Percentiles rank a stretch among this genome's conserved stretches.
Evolutionary conservation across 1,140 invertebrate genomes (phyloP).

Genomic region (Diachasmimorpha longicaudata): DNA sequence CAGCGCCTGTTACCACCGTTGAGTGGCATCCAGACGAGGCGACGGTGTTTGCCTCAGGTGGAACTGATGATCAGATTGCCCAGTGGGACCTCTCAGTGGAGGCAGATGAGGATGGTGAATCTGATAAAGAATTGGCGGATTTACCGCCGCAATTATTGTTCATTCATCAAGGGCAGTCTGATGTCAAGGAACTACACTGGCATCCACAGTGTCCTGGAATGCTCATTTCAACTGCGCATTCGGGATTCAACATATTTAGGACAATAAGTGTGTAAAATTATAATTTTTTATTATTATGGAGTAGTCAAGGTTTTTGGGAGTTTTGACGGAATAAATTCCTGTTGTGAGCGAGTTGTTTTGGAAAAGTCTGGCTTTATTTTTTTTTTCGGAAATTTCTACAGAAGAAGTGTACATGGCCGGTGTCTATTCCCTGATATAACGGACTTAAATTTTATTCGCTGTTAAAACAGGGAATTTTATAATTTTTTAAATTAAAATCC

Average conservation of each 20-base stretch:
- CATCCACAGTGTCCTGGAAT: slow-evolving; percentile 94
- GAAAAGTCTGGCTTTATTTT: no score
- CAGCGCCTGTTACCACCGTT: slow-evolving; percentile 89
- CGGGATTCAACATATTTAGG: slow-evolving; percentile 96
- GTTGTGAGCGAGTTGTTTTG: no score
- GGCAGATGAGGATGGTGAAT: slow-evolving; percentile 69
- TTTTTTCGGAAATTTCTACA: no score
- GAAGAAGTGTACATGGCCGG: no score
- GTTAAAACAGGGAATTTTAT: no score
- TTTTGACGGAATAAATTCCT: no score
- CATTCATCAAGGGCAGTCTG: slow-evolving; percentile 97
- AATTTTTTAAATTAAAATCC: no score
- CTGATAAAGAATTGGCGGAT: slow-evolving; percentile 69
- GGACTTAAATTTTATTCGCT: no score
- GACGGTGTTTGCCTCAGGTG: slow-evolving; percentile 91
- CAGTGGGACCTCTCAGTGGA: slow-evolving; percentile 97
- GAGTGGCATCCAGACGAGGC: slow-evolving; percentile 96
- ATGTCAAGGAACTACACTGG: slow-evolving; percentile 99
- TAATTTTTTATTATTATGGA: no score
- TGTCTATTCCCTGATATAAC: no score
- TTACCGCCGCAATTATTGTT: slow-evolving; percentile 96
- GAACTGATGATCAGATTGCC: slow-evolving; percentile 95
- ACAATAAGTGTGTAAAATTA: slow-evolving; percentile 91
- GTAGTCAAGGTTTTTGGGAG: no score
- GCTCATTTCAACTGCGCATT: slow-evolving; percentile 91